phyloP scores from a whole-genome alignment of 2,888 invertebrate genomes.

The Aethes cnicana region DNA sequence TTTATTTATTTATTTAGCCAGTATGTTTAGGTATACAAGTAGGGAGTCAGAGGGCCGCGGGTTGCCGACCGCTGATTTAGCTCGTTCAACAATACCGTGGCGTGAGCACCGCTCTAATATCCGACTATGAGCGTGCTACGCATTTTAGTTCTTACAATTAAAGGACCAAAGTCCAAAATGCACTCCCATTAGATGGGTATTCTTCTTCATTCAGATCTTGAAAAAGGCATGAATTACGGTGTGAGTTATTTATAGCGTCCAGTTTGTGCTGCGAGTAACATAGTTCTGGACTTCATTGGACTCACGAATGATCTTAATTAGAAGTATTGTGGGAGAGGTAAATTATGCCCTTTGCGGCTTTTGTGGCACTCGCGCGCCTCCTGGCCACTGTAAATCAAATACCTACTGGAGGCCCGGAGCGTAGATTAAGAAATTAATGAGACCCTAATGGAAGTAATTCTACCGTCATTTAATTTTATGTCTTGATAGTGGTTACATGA shows the following conservation, averaged over 20 bases:
- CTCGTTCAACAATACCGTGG: slow-evolving; percentile 60
- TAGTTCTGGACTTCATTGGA: slow-evolving; percentile 65
- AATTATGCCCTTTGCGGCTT: slow-evolving; percentile 64
- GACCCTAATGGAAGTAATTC: slow-evolving; percentile 71
- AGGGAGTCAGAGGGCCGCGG: no score
- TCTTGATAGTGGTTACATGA: slow-evolving; percentile 37
- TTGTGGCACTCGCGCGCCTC: slow-evolving; percentile 44
- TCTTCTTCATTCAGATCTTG: slow-evolving; percentile 53
- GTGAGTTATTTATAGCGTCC: slow-evolving; percentile 77
- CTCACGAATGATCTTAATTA: slow-evolving; percentile 80
- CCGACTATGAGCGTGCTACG: slow-evolving; percentile 36
- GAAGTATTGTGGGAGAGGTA: slow-evolving; percentile 75
- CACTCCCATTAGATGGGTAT: slow-evolving; percentile 31
- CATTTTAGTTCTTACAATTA: slow-evolving; percentile 49
- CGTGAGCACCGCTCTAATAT: slow-evolving; percentile 56
- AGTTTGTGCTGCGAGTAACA: slow-evolving; percentile 67
- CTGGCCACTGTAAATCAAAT: slow-evolving; percentile 66
- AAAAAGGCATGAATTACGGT: slow-evolving; percentile 71
- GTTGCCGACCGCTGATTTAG: no score
- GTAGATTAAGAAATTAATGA: slow-evolving; percentile 76
- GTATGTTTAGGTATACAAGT: no score
- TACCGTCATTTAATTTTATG: slow-evolving; percentile 40
- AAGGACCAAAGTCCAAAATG: slow-evolving; percentile 46
- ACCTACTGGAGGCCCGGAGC: slow-evolving; percentile 67
- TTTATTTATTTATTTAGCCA: no score